phyloP scores from a whole-genome alignment of 2,888 invertebrate species.

The Therioaphis trifolii region DNA sequence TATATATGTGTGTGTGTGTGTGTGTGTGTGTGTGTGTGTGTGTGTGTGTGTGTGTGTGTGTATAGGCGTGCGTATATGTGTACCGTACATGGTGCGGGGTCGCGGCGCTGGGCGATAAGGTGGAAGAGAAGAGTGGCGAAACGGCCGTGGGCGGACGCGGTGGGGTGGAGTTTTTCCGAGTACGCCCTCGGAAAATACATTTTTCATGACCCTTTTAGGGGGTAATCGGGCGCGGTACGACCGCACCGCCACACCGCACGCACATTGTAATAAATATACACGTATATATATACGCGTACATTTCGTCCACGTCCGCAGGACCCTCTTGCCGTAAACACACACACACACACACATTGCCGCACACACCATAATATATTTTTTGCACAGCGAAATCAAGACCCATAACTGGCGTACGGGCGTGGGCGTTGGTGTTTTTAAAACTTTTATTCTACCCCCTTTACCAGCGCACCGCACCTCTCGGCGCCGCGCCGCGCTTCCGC shows the following conservation, averaged over 20 bases:
- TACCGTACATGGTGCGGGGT: not conserved
- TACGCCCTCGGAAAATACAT: conserved; percentile 63
- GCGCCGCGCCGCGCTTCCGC: not conserved
- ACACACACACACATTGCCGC: not conserved
- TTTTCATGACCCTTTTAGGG: conserved; percentile 62
- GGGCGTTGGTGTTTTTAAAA: conserved; percentile 44
- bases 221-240: conserved; percentile 60
- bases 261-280: not conserved
- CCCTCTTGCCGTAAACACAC: not conserved
- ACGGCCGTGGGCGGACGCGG: conserved; percentile 26
- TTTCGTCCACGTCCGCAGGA: conserved; percentile 14
- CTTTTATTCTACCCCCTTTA: conserved; percentile 19
- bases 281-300: not conserved
- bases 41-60: not conserved
- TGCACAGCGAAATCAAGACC: conserved; percentile 46
- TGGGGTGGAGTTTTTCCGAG: conserved; percentile 61
- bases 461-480: not conserved
- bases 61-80: not conserved
- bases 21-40: not conserved
- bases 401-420: conserved; percentile 13
- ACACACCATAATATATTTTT: not conserved
- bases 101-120: not conserved
- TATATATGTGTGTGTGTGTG: not conserved
- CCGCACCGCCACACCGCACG: conserved; percentile 12
- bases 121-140: no score